A percentile compares a stretch with the other conserved stretches of the same genome.
These are phyloP conservation scores for cat (Felis catus) DNA, from an alignment of 2,113 vertebrate species.

Conservation along the genomic window DNA sequence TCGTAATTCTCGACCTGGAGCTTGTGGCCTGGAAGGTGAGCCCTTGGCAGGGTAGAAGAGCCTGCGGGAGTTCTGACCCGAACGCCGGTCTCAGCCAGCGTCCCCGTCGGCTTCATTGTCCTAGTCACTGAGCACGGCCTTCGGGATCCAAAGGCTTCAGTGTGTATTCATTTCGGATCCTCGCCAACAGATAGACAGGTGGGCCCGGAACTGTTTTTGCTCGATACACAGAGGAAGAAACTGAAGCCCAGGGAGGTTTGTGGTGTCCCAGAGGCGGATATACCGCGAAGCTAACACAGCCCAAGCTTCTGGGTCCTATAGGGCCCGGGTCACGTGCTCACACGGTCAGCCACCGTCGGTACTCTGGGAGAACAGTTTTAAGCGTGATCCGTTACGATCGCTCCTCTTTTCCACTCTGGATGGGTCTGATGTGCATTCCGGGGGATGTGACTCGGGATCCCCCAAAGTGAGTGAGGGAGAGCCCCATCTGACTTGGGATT, in stretches of 20 bases:
- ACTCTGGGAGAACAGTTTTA: too few species aligned
- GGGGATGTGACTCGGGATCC: not conserved
- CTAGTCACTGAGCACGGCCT: too few species aligned
- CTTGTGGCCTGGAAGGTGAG: too few species aligned
- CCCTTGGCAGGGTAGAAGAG: not conserved
- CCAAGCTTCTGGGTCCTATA: not conserved
- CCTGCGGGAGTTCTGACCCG: not conserved
- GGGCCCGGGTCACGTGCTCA: not conserved
- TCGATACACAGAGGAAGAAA: not conserved
- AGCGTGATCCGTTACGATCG: fast-evolving
- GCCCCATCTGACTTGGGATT: not conserved
- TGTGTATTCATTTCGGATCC: not conserved
- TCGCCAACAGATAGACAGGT: not conserved
- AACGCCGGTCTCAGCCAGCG: fast-evolving
- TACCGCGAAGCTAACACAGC: fast-evolving
- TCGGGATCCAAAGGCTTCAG: not conserved
- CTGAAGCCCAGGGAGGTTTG: too few species aligned
- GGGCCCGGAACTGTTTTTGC: not conserved
- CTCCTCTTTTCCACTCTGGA: not conserved
- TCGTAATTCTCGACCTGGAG: not conserved
- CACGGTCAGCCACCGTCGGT: not conserved
- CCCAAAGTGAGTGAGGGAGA: not conserved
- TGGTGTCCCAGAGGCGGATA: not conserved
- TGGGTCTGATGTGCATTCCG: not conserved
- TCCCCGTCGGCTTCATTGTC: fast-evolving